Evolutionary conservation across 2,888 invertebrate genomes (phyloP), one percentile per base, ranked within the genome.

Genomic region (Trypoxylon attenuatum): DNA sequence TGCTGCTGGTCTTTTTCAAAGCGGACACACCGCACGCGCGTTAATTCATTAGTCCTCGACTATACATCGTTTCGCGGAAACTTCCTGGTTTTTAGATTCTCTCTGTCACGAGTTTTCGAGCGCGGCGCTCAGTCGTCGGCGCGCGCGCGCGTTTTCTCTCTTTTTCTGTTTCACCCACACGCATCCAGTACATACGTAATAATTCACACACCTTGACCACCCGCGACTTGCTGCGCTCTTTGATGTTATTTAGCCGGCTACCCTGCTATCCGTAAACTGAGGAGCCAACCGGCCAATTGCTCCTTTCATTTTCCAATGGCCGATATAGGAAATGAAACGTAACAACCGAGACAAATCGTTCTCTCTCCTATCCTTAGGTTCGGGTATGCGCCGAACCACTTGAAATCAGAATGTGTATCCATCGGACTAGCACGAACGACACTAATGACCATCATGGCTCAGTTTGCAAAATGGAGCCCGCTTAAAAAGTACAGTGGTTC

Each of bases 41-140:
- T 76, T 76, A 76, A 76, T 76, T 76, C 76, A 76, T 76, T 76
- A 76, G 73, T 73, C 76, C 66, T 59, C 58, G 76, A 13, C 67
- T 72, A 68, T 70, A 72, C 68, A 72, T 76, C 76, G 76, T 73
- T 73, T 73, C 71, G 65, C 71, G 75, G 61, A 69, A 76, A 76
- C 76, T 71, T 76, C 65, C 76, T 60, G 70, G 67, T 67, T 76
- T 76, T 76, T 76, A 75, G 75, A 76, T 73, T 76, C 70, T 57
- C 76, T 73, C 76, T 76, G 76, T 71, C 76, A 71, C 70, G 56
- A 59, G 33, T 66, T 65, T 73, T 72, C 70, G 46, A 72, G 58
- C 75, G 72, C 72, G 69, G 61, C 67, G 27, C 38, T 49, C 57
- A 3, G 16, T 18, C 22, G 8, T n/a, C 29, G 19, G 6, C 6